These are phyloP conservation scores for Paratrypauchen microcephalus DNA, from an alignment of 2,797 vertebrate species.

Conservation along the genomic window DNA sequence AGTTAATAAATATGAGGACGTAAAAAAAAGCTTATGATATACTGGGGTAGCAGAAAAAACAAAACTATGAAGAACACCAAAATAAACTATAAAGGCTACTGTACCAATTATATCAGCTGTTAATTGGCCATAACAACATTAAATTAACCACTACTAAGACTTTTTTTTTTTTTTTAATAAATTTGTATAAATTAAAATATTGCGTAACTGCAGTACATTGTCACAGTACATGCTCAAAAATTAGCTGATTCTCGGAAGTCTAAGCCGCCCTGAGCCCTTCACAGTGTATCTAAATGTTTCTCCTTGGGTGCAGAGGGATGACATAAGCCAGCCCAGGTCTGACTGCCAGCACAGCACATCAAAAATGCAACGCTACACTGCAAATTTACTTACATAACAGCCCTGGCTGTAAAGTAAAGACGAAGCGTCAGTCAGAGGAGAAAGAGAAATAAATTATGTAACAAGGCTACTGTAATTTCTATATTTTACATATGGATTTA, in stretches of 20 bases:
- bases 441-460: conserved; percentile 21
- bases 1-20: no score
- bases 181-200: background rate
- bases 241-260: conserved; percentile 22
- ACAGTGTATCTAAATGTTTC: conserved; percentile 29
- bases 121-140: no score
- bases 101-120: no score
- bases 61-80: no score
- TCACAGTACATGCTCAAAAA: background rate
- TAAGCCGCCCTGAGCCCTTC: conserved; percentile 14
- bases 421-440: conserved; percentile 28
- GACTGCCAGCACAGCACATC: conserved; percentile 46
- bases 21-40: no score
- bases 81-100: no score
- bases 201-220: background rate
- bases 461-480: background rate
- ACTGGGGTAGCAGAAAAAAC: no score
- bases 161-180: no score
- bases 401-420: conserved; percentile 36
- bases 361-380: conserved; percentile 58
- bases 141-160: no score
- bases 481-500: background rate
- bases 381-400: conserved; percentile 67
- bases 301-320: conserved; percentile 34
- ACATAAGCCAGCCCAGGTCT: conserved; percentile 46